These are phyloP conservation scores for Microctonus brassicae DNA, from an alignment of 2,888 invertebrate species.

Conservation along the genomic window DNA sequence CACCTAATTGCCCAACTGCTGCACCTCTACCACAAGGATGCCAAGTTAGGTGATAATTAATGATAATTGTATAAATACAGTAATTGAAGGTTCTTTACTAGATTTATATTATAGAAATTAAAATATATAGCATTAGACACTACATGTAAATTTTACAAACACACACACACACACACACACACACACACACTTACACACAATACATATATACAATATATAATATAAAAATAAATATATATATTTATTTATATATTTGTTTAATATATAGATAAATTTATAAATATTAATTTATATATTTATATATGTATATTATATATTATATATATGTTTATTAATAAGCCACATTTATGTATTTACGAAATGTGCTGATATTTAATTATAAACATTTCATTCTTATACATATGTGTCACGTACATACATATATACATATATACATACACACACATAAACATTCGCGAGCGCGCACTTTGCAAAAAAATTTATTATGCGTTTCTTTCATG, in stretches of 20 bases:
- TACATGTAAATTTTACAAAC: background rate
- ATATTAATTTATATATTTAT: slow-evolving; percentile 45
- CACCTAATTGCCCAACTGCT: slow-evolving; percentile 71
- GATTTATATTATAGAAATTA: slow-evolving; percentile 49
- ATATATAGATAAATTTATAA: slow-evolving; percentile 38
- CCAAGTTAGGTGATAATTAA: slow-evolving; percentile 89
- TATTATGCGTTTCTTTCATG: slow-evolving; percentile 10
- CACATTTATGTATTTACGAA: slow-evolving; percentile 50
- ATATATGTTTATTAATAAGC: slow-evolving; percentile 47
- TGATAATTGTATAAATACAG: slow-evolving; percentile 71
- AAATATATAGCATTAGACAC: slow-evolving; percentile 34
- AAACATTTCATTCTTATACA: slow-evolving; percentile 56
- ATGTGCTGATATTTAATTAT: slow-evolving; percentile 49
- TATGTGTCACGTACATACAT: slow-evolving; percentile 43
- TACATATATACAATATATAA: too few species aligned
- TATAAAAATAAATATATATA: too few species aligned
- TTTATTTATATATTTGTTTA: slow-evolving; percentile 41
- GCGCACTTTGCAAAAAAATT: slow-evolving; percentile 52
- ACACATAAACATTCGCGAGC: too few species aligned
- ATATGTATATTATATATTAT: slow-evolving; percentile 46
- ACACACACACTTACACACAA: too few species aligned
- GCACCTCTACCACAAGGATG: slow-evolving; percentile 83
- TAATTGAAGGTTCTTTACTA: slow-evolving; percentile 57
- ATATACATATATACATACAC: too few species aligned
- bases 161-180: too few species aligned